Evolutionary conservation across 2,113 vertebrate genomes (phyloP).

Genomic region (Epinephelus moara): DNA sequence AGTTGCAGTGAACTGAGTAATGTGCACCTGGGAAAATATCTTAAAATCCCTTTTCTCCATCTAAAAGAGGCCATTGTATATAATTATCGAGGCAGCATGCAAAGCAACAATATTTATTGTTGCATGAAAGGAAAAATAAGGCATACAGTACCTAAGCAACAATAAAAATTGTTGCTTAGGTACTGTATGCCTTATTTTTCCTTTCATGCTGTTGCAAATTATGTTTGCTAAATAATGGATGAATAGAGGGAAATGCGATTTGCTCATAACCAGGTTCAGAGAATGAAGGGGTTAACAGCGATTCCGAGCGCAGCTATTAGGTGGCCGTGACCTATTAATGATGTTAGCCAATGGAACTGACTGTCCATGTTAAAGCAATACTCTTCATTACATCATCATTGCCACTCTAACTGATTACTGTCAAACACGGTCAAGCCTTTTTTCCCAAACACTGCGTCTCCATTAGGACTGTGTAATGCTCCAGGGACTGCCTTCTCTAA

Average conservation of each 20-base stretch:
- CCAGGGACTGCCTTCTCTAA: slow-evolving; percentile 52
- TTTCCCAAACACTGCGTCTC: slow-evolving; percentile 38
- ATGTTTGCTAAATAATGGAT: slow-evolving; percentile 5
- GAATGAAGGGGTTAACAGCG: slow-evolving; percentile 36
- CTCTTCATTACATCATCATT: slow-evolving; percentile 61
- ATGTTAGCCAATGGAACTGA: slow-evolving; percentile 50
- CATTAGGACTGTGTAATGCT: slow-evolving; percentile 53
- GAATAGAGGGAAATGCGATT: background rate
- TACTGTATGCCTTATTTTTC: background rate
- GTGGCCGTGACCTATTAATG: slow-evolving; percentile 62
- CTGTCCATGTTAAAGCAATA: slow-evolving; percentile 33
- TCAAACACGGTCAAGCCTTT: slow-evolving; percentile 50
- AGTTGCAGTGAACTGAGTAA: slow-evolving; percentile 49
- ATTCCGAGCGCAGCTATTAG: slow-evolving; percentile 30
- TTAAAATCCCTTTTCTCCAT: slow-evolving; percentile 6
- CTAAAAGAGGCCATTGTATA: slow-evolving; percentile 11
- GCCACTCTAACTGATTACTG: slow-evolving; percentile 64
- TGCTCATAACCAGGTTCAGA: background rate
- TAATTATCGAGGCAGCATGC: slow-evolving; percentile 24
- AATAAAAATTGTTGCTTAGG: background rate
- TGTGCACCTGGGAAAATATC: slow-evolving; percentile 17
- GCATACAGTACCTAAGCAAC: too few species aligned
- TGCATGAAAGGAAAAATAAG: too few species aligned
- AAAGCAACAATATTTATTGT: slow-evolving; percentile 16
- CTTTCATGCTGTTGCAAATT: background rate